Percentiles rank a stretch among this genome's conserved stretches.
phyloP scores from a whole-genome alignment of 2,797 vertebrate species.

The Scolopax rusticola region DNA sequence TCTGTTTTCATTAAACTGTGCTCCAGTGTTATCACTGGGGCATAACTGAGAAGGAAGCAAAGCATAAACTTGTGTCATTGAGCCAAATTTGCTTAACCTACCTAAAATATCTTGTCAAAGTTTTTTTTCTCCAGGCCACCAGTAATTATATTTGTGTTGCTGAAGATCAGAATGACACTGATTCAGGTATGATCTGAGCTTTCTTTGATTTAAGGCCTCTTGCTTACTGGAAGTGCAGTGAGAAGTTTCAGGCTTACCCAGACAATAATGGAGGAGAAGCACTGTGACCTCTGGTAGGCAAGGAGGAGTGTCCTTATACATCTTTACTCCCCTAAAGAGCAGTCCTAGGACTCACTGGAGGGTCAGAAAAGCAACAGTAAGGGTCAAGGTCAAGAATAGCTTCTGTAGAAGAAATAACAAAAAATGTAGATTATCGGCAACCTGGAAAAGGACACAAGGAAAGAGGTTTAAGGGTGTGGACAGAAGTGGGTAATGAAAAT shows the following conservation, averaged over 20 bases:
- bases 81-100: conserved; percentile 17
- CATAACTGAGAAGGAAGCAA: background rate
- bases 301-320: background rate
- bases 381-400: background rate
- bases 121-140: background rate
- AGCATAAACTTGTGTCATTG: background rate
- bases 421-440: background rate
- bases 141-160: background rate
- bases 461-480: background rate
- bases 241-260: background rate
- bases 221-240: background rate
- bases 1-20: background rate
- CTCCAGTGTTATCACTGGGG: background rate
- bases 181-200: background rate
- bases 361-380: background rate
- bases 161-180: background rate
- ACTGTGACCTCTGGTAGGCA: background rate
- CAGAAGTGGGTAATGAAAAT: background rate
- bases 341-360: background rate
- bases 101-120: background rate
- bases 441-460: background rate
- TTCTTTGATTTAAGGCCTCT: background rate
- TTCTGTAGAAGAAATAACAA: background rate
- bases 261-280: background rate
- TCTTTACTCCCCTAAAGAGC: background rate